Evolutionary conservation across 92 coral and sea anemone genomes (phyloP), one percentile per base, ranked within the genome.

Genomic region (Actinostola sp.): DNA sequence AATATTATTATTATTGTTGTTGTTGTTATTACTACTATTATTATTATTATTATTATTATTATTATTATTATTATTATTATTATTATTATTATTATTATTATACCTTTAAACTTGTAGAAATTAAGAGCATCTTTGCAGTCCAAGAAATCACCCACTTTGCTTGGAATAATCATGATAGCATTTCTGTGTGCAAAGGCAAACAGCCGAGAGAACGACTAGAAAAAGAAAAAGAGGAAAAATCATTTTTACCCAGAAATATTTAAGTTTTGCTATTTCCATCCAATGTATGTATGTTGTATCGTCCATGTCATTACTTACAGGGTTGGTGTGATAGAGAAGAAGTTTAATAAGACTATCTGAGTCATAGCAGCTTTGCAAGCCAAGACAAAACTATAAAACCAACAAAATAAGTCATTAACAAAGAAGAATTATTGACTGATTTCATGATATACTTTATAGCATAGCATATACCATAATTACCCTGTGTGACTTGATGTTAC

Each of bases 271-370:
- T n/a, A n/a, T n/a, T n/a, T n/a, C n/a, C n/a, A n/a, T n/a, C n/a
- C n/a, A n/a, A n/a, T n/a, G n/a, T n/a, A n/a, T n/a, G n/a, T n/a
- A n/a, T n/a, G n/a, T n/a, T n/a, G n/a, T n/a, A n/a, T n/a, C n/a
- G n/a, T n/a, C n/a, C n/a, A n/a, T n/a, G n/a, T n/a, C n/a, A n/a
- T 62, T 24, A 89, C 94, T 89, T 85, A 93, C 98, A 23, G 81
- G 77, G 78, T 80, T 82, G 21, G 97, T 79, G 68, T 81, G 79
- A 50, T 77, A 75, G 26, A 72, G 51, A 46, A 94, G 78, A 6
- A 77, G 84, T 46, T 82, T 86, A 8, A 87, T 88, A 0, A 94
- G 53, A 58, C 84, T 79, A 1, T 94, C 98, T 17, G 95, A 89
- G 53, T 94, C 92, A 81, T 76, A 57, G 29, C 57, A 68, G 32